phyloP scores from a whole-genome alignment of 2,888 invertebrate species.

The Aphidoletes aphidimyza region DNA sequence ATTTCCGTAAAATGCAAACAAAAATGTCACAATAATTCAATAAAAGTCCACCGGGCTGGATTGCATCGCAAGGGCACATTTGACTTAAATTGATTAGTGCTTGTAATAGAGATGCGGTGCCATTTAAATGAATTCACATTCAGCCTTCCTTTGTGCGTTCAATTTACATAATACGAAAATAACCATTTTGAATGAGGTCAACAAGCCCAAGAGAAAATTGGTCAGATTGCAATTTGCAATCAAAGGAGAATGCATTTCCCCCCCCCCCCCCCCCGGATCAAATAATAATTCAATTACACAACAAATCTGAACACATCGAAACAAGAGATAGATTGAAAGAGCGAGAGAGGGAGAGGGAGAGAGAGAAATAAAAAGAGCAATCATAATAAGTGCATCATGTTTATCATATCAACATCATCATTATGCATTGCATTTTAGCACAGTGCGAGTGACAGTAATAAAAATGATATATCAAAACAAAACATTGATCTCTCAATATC shows the following conservation, averaged over 20 bases:
- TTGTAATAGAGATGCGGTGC: neutral
- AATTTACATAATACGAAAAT: neutral
- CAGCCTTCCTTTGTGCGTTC: neutral
- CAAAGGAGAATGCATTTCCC: neutral
- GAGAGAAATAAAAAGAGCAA: too few relatives aligned
- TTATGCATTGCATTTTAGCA: neutral
- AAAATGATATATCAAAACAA: constrained; percentile 44
- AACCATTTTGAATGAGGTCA: neutral
- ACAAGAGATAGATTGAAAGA: too few relatives aligned
- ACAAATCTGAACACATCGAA: too few relatives aligned
- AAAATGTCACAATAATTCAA: constrained; percentile 14
- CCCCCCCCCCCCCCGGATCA: too few relatives aligned
- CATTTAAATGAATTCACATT: neutral
- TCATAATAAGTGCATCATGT: too few relatives aligned
- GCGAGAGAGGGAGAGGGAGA: too few relatives aligned
- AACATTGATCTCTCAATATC: constrained; percentile 37
- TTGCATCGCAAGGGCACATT: neutral
- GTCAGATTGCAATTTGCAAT: neutral
- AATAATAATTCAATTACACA: neutral
- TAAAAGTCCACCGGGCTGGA: neutral
- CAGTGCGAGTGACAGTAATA: neutral
- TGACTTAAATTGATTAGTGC: neutral
- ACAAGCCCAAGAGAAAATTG: neutral
- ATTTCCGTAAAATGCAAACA: constrained; percentile 29
- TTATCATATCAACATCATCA: neutral